Base-by-base conservation (phyloP, 2,888 invertebrate species). In the Trichopria drosophilae region DNA sequence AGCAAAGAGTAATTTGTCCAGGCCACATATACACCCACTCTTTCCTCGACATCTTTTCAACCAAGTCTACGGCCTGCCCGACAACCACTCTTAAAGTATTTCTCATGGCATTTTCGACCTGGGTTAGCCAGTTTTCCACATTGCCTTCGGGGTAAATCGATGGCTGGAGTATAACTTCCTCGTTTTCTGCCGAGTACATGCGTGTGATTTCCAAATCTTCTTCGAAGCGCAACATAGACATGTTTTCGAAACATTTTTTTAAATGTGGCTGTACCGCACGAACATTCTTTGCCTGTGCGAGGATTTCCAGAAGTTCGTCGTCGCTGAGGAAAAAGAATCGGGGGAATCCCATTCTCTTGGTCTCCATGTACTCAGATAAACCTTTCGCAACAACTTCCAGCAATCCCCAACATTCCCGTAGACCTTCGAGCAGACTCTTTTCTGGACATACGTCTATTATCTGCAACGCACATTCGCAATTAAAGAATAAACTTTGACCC, bases 201-300 rank as follows among this genome's bases (percentile, higher is more conserved):
- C 82, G 80, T 0, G 83, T 83, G 60, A 90, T 89, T 65, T 80
- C 76, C 34, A 87, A 70, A 66, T 89, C 87, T 0, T 78, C 75
- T 64, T 87, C 84, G 75, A 90, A 89, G 1, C 81, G 81, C 45
- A 89, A 81, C 82, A 83, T 63, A 20, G n/a, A 20, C 62, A 90
- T 86, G 65, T 86, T 87, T 71, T 90, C 90, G 73, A 90, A 90
- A 74, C 90, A 90, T 73, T 90, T 90, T 58, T 85, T 80, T n/a
- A 90, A 77, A 75, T 90, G 88, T 0, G 89, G 89, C 71, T 90
- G 89, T 2, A 91, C 88, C 0, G 88, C 84, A 32, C 81, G 75
- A 0, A 90, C 88, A 67, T 90, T 87, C 50, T 85, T 82, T 1
- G 89, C 85, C 76, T 90, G 88, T 0, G 90, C 87, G 39, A 91